Percentiles rank a stretch among this genome's conserved stretches.
Conservation (phyloP, 30 jellyfish, hydroid and myxozoan genomes). For the Turritopsis dohrnii region DNA sequence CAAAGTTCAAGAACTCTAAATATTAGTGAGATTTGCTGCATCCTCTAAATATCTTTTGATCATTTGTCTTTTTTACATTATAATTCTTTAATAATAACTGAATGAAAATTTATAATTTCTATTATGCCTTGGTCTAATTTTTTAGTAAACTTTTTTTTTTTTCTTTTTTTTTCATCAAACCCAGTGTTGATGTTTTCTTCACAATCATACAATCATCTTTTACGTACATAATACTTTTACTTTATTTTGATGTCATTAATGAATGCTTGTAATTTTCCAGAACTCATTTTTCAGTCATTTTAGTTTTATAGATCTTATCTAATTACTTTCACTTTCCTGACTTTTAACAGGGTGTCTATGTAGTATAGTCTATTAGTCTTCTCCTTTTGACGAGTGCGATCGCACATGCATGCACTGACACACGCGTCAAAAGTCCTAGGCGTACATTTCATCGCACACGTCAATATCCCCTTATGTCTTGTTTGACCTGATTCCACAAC, state of each 20-base stretch:
- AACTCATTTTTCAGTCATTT: background rate
- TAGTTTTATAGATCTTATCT: background rate
- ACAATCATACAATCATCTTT: too few relatives aligned
- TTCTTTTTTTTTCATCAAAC: background rate
- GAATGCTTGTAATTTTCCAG: background rate
- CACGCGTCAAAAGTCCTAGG: too few relatives aligned
- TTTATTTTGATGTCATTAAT: background rate
- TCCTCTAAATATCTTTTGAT: background rate
- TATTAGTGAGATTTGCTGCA: background rate
- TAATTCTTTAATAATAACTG: background rate
- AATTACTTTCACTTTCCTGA: too few relatives aligned
- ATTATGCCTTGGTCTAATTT: background rate
- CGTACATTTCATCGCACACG: too few relatives aligned
- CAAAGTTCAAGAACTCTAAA: background rate
- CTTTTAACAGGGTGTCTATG: too few relatives aligned
- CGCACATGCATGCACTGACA: too few relatives aligned
- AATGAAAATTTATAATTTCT: background rate
- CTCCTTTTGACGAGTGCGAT: too few relatives aligned
- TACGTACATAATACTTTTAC: background rate
- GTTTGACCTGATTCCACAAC: too few relatives aligned
- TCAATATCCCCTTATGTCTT: too few relatives aligned
- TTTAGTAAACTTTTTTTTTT: background rate
- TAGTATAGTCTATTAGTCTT: too few relatives aligned
- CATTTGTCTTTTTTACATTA: background rate
- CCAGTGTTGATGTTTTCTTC: too few relatives aligned